Evolutionary conservation across 2,888 invertebrate genomes (phyloP).

Genomic region (Hyalella azteca): DNA sequence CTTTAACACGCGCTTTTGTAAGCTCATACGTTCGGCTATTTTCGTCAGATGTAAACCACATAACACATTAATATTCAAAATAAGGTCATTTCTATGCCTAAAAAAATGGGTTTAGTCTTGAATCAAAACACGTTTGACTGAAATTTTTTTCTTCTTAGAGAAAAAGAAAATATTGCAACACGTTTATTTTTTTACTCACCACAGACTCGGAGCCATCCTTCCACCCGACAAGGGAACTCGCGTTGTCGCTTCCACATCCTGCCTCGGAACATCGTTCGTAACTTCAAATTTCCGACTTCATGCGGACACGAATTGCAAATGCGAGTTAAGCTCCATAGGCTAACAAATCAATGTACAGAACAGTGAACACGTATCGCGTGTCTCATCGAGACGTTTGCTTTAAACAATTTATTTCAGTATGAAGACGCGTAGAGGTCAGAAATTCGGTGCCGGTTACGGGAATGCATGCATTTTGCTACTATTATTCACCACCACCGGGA

Average conservation of each 20-base stretch:
- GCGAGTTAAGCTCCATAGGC: neutral
- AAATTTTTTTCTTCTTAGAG: no score
- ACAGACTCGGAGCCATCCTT: constrained; percentile 53
- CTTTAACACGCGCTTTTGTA: no score
- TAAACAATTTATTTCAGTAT: neutral
- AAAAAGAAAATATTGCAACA: no score
- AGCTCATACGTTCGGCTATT: no score
- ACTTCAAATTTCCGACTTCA: neutral
- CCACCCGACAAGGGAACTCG: constrained; percentile 53
- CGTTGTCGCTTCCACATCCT: constrained; percentile 27
- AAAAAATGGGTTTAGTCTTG: no score
- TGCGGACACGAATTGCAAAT: neutral
- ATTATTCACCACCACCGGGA: no score
- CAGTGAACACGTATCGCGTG: neutral
- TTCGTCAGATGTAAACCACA: no score
- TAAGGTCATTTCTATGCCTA: no score
- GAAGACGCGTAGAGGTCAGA: neutral
- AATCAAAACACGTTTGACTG: no score
- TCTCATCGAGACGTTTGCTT: neutral
- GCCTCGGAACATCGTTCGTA: neutral
- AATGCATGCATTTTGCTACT: neutral
- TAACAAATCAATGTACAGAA: neutral
- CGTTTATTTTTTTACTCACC: constrained; percentile 45
- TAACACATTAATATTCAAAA: no score
- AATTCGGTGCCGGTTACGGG: neutral